Evolutionary conservation across 2,113 vertebrate genomes (phyloP).

Genomic region (Cisticola juncidis): DNA sequence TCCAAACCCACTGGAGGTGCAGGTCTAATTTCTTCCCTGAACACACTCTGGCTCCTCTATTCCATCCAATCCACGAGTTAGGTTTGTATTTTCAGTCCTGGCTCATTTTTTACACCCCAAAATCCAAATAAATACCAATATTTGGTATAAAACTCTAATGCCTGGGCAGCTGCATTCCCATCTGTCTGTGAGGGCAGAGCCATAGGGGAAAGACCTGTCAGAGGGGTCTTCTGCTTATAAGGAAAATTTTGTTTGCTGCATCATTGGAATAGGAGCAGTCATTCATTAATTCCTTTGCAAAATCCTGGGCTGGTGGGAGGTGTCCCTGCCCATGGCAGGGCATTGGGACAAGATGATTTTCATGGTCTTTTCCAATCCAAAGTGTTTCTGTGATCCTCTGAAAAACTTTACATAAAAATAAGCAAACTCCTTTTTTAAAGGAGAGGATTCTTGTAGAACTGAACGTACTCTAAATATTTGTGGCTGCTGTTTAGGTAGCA

Average conservation of each 20-base stretch:
- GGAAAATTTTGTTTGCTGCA: background rate
- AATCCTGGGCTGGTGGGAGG: background rate
- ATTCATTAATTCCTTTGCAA: background rate
- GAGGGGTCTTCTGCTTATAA: background rate
- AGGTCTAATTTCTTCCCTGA: background rate
- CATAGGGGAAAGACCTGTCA: background rate
- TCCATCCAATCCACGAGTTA: background rate
- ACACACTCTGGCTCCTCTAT: rapidly evolving
- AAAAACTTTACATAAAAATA: background rate
- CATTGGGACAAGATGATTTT: background rate
- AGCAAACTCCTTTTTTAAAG: background rate
- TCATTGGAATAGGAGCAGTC: background rate
- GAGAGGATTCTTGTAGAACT: background rate
- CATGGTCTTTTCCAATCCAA: background rate
- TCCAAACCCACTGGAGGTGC: background rate
- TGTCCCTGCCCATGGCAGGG: background rate
- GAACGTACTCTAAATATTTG: background rate
- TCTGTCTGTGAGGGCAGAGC: background rate
- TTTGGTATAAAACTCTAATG: background rate
- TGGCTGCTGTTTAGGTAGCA: background rate
- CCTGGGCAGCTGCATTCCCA: background rate
- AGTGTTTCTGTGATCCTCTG: rapidly evolving
- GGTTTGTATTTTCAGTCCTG: background rate
- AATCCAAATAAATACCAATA: background rate
- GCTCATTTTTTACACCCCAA: background rate